phyloP scores from a whole-genome alignment of 2,888 invertebrate genomes.

The Ectropis crepuscularia region DNA sequence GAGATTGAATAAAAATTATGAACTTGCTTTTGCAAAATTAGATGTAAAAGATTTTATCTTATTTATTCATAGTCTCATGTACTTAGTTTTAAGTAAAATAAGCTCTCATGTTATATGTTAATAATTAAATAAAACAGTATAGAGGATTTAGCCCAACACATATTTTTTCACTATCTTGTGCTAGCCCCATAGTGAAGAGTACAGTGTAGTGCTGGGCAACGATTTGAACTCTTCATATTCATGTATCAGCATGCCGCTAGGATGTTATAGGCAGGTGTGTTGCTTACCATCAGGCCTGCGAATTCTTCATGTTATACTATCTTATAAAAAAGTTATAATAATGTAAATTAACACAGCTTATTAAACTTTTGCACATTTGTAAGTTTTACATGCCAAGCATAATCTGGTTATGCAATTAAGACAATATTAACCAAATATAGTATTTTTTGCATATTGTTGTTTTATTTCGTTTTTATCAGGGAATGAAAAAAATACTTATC shows the following conservation, averaged over 20 bases:
- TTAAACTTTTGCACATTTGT: constrained; percentile 47
- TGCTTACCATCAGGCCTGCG: no score
- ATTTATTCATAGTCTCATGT: constrained; percentile 43
- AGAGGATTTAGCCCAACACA: no score
- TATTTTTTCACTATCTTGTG: no score
- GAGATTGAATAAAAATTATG: constrained; percentile 33
- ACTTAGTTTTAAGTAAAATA: constrained; percentile 43
- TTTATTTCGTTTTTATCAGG: background rate
- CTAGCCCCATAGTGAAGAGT: no score
- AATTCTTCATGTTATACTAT: background rate
- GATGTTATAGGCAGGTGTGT: no score
- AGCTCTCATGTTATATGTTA: constrained; percentile 33
- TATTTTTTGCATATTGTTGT: constrained; percentile 22
- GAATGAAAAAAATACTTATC: background rate
- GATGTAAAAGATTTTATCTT: constrained; percentile 40
- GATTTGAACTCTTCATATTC: no score
- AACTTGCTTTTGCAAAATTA: constrained; percentile 42
- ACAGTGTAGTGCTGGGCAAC: no score
- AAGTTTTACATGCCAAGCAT: constrained; percentile 18
- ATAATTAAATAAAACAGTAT: no score
- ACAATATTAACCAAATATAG: constrained; percentile 27
- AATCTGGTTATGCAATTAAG: constrained; percentile 7
- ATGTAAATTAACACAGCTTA: constrained; percentile 36
- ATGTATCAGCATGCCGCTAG: no score
- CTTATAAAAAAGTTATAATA: constrained; percentile 28